Percentiles rank a stretch among this genome's conserved stretches.
phyloP scores from a whole-genome alignment of 1,140 invertebrate genomes.

The Pogonomyrmex barbatus region DNA sequence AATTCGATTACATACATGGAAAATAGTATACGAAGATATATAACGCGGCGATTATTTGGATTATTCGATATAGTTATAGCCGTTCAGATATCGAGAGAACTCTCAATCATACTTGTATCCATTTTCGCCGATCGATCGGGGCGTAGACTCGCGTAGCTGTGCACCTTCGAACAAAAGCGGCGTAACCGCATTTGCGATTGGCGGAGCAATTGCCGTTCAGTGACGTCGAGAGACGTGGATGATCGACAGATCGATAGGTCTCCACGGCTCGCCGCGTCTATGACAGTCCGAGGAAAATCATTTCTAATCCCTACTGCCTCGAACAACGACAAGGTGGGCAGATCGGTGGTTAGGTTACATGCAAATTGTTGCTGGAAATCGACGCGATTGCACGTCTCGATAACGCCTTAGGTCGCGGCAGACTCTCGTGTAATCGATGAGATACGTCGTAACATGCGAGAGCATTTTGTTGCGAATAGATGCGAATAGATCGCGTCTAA shows the following conservation, averaged over 20 bases:
- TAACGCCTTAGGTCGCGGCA: constrained; percentile 31
- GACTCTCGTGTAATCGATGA: constrained; percentile 33
- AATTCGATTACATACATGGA: neutral
- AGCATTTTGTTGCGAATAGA: constrained; percentile 42
- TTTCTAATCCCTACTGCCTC: constrained; percentile 36
- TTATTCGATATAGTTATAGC: neutral
- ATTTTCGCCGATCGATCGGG: neutral
- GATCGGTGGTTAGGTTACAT: constrained; percentile 38
- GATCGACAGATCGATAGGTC: constrained; percentile 46
- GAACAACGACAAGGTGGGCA: constrained; percentile 38
- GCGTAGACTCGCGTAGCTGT: neutral
- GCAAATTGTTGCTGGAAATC: constrained; percentile 52
- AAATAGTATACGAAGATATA: neutral
- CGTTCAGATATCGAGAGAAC: neutral
- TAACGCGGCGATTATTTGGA: neutral
- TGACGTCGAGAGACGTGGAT: constrained; percentile 15
- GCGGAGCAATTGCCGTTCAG: constrained; percentile 31
- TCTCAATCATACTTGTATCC: neutral
- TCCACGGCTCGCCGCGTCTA: neutral
- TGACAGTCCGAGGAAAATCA: constrained; percentile 26
- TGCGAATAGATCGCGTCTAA: constrained; percentile 49
- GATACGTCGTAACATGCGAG: constrained; percentile 45
- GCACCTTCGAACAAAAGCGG: neutral
- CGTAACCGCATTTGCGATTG: neutral
- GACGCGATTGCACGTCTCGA: constrained; percentile 48